phyloP scores from a whole-genome alignment of 1,140 invertebrate genomes.

The Melitaea cinxia region DNA sequence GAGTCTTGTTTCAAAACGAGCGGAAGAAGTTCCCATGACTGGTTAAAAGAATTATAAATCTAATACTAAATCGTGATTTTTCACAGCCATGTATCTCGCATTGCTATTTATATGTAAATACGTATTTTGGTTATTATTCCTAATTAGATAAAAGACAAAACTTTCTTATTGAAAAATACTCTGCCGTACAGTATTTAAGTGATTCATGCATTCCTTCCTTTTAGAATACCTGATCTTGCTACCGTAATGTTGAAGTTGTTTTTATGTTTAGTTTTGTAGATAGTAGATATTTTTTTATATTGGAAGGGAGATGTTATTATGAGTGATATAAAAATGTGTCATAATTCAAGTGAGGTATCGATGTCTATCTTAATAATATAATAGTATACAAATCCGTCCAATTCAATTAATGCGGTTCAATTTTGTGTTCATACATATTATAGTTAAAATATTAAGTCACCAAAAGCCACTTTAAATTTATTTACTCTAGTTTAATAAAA shows the following conservation, averaged over 20 bases:
- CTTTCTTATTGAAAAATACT: slow-evolving; percentile 56
- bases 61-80: slow-evolving; percentile 36
- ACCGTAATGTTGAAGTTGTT: slow-evolving; percentile 51
- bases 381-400: slow-evolving; percentile 7
- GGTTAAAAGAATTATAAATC: slow-evolving; percentile 51
- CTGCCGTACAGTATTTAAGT: slow-evolving; percentile 80
- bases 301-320: not conserved
- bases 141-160: slow-evolving; percentile 48
- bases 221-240: slow-evolving; percentile 66
- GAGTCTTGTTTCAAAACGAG: slow-evolving; percentile 81
- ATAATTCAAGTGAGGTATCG: slow-evolving; percentile 7
- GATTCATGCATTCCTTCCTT: slow-evolving; percentile 66
- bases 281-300: slow-evolving; percentile 42
- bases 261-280: slow-evolving; percentile 49
- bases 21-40: slow-evolving; percentile 78
- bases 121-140: slow-evolving; percentile 42
- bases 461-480: too few relatives aligned
- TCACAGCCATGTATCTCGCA: slow-evolving; percentile 43
- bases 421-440: not conserved
- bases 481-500: not conserved
- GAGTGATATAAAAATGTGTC: slow-evolving; percentile 27
- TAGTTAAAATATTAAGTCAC: not conserved
- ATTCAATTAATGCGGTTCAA: not conserved
- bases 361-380: slow-evolving; percentile 3
- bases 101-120: slow-evolving; percentile 62